Evolutionary conservation across 2,797 vertebrate species (phyloP), one percentile per base, ranked within the genome.

Genomic region (Oryzias dopingdopingensis): DNA sequence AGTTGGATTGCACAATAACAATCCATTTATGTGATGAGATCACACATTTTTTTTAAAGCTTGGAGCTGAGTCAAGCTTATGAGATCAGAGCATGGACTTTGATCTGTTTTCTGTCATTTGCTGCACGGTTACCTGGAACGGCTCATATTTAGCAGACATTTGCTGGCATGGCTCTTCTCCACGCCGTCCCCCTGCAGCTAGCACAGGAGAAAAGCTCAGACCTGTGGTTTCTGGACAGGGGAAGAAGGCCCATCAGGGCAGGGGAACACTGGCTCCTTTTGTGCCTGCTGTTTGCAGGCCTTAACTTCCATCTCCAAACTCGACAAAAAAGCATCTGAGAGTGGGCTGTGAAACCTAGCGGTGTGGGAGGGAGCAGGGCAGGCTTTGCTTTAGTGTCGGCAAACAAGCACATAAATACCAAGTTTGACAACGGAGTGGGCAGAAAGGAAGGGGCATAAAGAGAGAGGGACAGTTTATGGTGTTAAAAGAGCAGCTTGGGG

Each of bases 221-320:
- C 87, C 90, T 90, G 87, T 91, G 84, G 84, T 86, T 79, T 86
- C 77, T 76, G 81, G 81, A 83, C 77, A 63, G 64, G 62, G 74
- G 82, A 86, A 86, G 84, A 73, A 67, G 81, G 81, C 74, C 70
- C 56, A 23, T 60, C 65, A 64, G 74, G 73, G 68, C 66, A 82
- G 70, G 58, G 81, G 81, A 90, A 92, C 91, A 92, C 90, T 86
- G 84, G 76, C 70, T 76, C 59, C 87, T 89, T 92, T 92, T 89
- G 90, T 91, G 68, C 71, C 80, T 51, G 77, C 72, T 83, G 78
- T 82, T 62, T 12, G 67, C 81, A 75, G 71, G 81, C 76, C 73
- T 69, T 76, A 77, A 78, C 77, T 76, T 80, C 42, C 67, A 79
- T 60, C 74, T 79, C 52, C 20, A 41, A 70, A 73, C 56, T 74